Evolutionary conservation across 1,140 invertebrate genomes (phyloP), one percentile per base, ranked within the genome.

Genomic region (Neelides sp.): DNA sequence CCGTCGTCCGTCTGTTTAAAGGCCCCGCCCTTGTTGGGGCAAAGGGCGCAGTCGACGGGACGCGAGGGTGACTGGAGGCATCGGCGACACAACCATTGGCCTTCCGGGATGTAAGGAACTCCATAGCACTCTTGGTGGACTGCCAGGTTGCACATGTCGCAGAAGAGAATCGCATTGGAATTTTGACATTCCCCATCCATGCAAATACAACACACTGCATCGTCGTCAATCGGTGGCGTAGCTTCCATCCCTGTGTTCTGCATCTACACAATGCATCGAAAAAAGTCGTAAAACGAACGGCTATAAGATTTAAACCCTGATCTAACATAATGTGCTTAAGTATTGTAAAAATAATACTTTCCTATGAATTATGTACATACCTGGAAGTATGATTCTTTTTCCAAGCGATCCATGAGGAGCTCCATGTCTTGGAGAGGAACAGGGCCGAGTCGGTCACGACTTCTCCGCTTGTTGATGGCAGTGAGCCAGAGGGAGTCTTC

Each of bases 121-220:
- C 95, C 95, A 69, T 99, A 99, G 66, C 95, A 98, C 70, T 98
- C 95, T 69, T 73, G 61, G 36, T 64, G 62, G 17, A 98, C 94
- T 17, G 94, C 91, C 24, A 98, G 71, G 71, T 98, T 98, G 69
- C 94, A 98, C 91, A 98, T 97, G 71, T 98, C 95, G 73, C 95
- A 98, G 69, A 98, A 98, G 27, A 98, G 73, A 62, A 89, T 89
- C 28, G 87, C 85, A 68, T 97, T 97, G 52, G 86, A 89, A 66
- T 96, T 96, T 64, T 93, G 85, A 69, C 93, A 98, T 65, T 98
- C 93, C 10, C 94, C 94, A 65, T 80, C 79, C 66, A 75, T 71
- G 64, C 78, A 80, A 59, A 98, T 96, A 64, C 88, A 95, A 67
- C 95, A 98, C 1, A 98, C 92, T 12, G 93, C 93, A 74, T 98